These are phyloP conservation scores for Notamacropus eugenii DNA, from an alignment of 2,797 vertebrate species.

Conservation along the genomic window DNA sequence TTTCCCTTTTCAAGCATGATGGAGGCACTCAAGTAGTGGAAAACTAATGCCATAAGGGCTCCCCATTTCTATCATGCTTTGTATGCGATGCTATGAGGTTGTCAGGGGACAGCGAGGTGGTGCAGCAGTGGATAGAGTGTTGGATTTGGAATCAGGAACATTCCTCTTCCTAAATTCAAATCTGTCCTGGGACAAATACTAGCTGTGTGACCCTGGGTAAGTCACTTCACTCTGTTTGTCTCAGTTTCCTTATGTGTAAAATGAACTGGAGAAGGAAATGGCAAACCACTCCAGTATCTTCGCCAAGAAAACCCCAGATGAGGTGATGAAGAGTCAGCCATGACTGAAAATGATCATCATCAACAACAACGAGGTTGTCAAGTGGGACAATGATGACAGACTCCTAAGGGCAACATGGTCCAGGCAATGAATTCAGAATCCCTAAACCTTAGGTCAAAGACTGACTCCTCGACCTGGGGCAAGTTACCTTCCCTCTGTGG, in stretches of 20 bases:
- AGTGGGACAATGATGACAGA: neutral
- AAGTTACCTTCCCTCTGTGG: neutral
- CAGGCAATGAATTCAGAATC: neutral
- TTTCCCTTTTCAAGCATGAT: neutral
- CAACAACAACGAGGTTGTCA: neutral
- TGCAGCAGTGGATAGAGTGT: neutral
- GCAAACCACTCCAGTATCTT: neutral
- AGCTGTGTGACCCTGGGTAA: neutral
- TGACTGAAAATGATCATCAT: neutral
- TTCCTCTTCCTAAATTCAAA: neutral
- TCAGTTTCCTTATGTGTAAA: neutral
- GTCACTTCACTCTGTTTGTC: neutral
- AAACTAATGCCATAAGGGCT: neutral
- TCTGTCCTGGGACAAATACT: too few relatives aligned
- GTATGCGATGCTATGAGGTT: neutral
- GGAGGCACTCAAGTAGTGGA: neutral
- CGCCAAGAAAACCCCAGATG: neutral
- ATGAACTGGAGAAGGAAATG: neutral
- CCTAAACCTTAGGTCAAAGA: neutral
- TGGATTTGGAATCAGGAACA: neutral
- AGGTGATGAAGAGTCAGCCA: neutral
- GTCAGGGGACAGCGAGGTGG: neutral
- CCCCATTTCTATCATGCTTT: neutral
- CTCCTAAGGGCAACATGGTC: neutral
- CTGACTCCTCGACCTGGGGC: neutral